Base-by-base conservation (phyloP, 2,113 vertebrate species). In the Muntiacus muntjak region DNA sequence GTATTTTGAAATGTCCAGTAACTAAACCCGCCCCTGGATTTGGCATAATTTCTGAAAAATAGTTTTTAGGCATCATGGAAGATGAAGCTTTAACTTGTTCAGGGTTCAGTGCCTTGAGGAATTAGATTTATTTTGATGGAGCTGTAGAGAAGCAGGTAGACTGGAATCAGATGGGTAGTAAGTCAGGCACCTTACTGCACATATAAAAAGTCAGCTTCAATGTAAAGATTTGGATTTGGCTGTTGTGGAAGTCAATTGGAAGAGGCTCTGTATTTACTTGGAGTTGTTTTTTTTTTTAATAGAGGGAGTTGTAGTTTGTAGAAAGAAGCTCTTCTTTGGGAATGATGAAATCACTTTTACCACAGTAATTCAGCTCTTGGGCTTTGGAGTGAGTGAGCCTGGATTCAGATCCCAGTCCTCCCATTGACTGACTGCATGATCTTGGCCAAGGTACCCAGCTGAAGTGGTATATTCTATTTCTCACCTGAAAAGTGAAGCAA, bases 1-100 rank as follows among this genome's bases (percentile, higher is more conserved):
- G 94, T 90, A n/a, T 82, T 97, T 96, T 94, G 93, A 97, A 95
- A 82, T 83, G 67, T 13, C 82, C 93, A 55, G 60, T 36, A 78
- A 71, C 25, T 85, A 52, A 96, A 94, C 43, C 47, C 45, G 52
- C 95, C 92, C 55, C 2, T 83, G 88, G 52, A 71, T n/a, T 96
- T 95, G 94, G 82, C 87, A 81, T 64, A 26, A n/a, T 94, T 91
- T 97, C 60, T 74, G 55, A 86, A 62, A 97, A 97, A 45, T 4
- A 91, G 64, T 87, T 71, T 30, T 88, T 74, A 55, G 3, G 15
- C 10, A 0, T 21, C 10, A 0, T 21, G 14, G 36, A 62, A n/a
- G 60, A 62, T 36, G 87, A 76, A 92, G 60, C 83, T 94, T 67
- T 52, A 54, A 95, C 47, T 83, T 90, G 36, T 14, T 50, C 4